Conservation (phyloP, 2,113 vertebrate genomes). For the Sylvietta virens region DNA sequence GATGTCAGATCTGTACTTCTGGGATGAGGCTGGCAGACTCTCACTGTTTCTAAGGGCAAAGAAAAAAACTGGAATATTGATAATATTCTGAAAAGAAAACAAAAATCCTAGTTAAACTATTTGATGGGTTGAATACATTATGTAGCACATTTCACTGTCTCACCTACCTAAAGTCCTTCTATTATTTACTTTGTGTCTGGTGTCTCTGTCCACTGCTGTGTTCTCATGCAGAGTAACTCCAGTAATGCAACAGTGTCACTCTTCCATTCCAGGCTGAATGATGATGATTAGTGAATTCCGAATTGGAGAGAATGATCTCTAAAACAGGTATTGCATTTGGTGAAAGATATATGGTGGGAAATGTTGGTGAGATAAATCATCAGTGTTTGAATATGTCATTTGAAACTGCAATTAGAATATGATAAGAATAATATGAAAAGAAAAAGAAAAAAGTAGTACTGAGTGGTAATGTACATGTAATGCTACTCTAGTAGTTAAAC, state of each 20-base stretch:
- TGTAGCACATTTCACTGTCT: neutral
- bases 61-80: neutral
- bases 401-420: neutral
- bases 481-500: neutral
- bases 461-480: neutral
- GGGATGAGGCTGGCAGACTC: neutral
- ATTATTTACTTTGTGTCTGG: neutral
- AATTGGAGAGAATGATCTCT: neutral
- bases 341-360: neutral
- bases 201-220: neutral
- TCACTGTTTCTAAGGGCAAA: neutral
- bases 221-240: neutral
- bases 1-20: neutral
- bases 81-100: neutral
- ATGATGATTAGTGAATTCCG: neutral
- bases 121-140: neutral
- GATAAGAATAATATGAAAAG: neutral
- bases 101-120: neutral
- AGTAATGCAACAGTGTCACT: neutral
- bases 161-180: neutral
- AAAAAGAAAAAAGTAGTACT: neutral
- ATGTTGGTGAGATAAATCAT: neutral
- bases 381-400: neutral
- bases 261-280: neutral
- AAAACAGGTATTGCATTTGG: neutral